Conservation (phyloP, 2,797 vertebrate genomes). For the Hoplostethus atlanticus region DNA sequence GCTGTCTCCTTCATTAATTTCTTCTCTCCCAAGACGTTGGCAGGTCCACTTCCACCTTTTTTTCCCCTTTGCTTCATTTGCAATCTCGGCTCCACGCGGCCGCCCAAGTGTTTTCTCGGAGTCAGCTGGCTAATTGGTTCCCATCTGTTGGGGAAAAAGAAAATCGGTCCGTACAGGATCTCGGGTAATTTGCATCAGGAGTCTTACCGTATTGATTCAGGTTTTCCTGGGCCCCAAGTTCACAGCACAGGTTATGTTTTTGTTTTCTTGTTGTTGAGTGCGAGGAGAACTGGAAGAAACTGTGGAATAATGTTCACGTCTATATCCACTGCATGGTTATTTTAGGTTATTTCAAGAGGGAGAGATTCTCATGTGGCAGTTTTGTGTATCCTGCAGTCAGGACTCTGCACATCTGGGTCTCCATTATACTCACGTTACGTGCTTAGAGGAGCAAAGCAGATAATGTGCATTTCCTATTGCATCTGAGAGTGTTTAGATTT, state of each 20-base stretch:
- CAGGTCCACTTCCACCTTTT: slow-evolving; percentile 58
- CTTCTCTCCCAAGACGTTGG: slow-evolving; percentile 59
- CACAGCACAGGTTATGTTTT: slow-evolving; percentile 1
- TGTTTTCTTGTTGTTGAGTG: neutral
- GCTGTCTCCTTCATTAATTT: slow-evolving; percentile 69
- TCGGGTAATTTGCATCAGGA: slow-evolving; percentile 66
- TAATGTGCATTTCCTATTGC: neutral
- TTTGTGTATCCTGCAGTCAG: slow-evolving; percentile 8
- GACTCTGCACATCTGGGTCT: slow-evolving; percentile 1
- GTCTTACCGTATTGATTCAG: slow-evolving; percentile 55
- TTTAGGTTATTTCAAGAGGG: neutral
- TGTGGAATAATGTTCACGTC: neutral
- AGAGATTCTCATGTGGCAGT: neutral
- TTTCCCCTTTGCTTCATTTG: slow-evolving; percentile 69
- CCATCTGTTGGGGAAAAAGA: slow-evolving; percentile 81
- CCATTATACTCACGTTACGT: neutral
- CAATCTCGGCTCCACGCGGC: slow-evolving; percentile 69
- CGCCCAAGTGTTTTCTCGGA: slow-evolving; percentile 77
- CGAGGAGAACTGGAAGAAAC: neutral
- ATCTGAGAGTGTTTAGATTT: slow-evolving; percentile 8
- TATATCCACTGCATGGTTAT: neutral
- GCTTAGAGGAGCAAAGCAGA: neutral
- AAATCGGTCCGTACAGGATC: slow-evolving; percentile 58
- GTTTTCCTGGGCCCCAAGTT: slow-evolving; percentile 23
- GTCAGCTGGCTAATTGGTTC: slow-evolving; percentile 81